These are phyloP conservation scores for Piaya cayana DNA, from an alignment of 2,113 vertebrate species.

Conservation along the genomic window DNA sequence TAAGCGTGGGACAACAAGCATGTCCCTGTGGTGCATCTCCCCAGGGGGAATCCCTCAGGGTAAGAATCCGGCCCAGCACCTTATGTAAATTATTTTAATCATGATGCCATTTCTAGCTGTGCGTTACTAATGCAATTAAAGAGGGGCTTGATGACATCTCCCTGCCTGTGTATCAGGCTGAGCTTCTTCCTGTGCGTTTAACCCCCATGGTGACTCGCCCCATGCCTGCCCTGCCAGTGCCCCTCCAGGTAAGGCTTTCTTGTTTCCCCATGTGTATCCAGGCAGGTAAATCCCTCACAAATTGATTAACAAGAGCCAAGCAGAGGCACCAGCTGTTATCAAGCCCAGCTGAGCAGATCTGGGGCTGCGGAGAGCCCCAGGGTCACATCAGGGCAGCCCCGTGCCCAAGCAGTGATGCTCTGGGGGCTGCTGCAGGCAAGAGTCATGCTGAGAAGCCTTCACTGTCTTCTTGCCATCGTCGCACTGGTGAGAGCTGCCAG, in stretches of 20 bases:
- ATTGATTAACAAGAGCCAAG: not conserved
- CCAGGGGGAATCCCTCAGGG: accelerated
- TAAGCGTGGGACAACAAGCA: accelerated
- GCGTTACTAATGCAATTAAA: not conserved
- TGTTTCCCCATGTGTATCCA: not conserved
- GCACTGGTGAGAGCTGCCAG: not conserved
- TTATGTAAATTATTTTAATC: not conserved
- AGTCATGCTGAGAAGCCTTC: accelerated
- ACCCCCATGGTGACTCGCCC: accelerated
- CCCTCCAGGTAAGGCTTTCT: not conserved
- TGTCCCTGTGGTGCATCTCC: not conserved
- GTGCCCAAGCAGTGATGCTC: accelerated
- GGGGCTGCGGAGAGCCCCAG: accelerated
- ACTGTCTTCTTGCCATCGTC: accelerated
- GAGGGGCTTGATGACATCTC: not conserved
- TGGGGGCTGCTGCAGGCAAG: not conserved
- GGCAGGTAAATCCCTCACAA: not conserved
- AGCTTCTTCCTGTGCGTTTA: not conserved
- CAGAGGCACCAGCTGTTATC: not conserved
- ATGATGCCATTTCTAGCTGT: not conserved
- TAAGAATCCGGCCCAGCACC: not conserved
- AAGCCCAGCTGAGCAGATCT: not conserved
- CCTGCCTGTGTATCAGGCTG: not conserved
- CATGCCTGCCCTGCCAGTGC: accelerated
- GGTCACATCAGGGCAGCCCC: not conserved